These are phyloP conservation scores for Agrotis segetum DNA, from an alignment of 2,888 invertebrate species.

Conservation along the genomic window DNA sequence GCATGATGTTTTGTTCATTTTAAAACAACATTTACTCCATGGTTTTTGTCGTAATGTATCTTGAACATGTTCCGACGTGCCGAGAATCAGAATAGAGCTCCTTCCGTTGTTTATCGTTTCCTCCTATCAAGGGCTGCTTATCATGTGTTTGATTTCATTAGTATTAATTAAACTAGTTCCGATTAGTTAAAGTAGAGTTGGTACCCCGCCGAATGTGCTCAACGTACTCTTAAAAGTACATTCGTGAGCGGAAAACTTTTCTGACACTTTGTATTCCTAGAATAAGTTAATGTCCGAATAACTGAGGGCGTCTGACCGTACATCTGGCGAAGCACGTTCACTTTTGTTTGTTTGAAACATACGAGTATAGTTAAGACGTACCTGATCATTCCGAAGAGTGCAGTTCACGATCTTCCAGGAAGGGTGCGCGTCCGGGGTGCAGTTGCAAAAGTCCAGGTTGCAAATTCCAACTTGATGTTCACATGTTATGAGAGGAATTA, in stretches of 20 bases:
- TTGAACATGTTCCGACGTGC: constrained; percentile 67
- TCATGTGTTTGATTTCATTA: constrained; percentile 63
- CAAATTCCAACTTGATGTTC: constrained; percentile 85
- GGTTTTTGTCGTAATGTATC: constrained; percentile 56
- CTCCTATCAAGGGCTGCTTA: constrained; percentile 56
- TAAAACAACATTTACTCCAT: constrained; percentile 61
- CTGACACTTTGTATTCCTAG: constrained; percentile 51
- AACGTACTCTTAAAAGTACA: constrained; percentile 28
- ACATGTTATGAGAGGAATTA: constrained; percentile 75
- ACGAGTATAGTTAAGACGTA: constrained; percentile 73
- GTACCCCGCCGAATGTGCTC: neutral
- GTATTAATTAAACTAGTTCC: constrained; percentile 46
- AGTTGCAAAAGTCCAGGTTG: constrained; percentile 89
- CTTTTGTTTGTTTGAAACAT: constrained; percentile 71
- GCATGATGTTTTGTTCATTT: constrained; percentile 62
- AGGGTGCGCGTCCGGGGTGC: constrained; percentile 90
- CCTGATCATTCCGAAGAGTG: constrained; percentile 91
- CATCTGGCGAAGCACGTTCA: constrained; percentile 72
- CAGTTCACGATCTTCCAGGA: constrained; percentile 92
- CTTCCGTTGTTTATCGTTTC: constrained; percentile 68
- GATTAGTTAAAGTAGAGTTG: constrained; percentile 10
- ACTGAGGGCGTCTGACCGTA: constrained; percentile 56
- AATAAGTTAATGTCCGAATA: constrained; percentile 60
- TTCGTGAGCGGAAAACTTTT: constrained; percentile 39
- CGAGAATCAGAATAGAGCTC: constrained; percentile 68